These are phyloP conservation scores for Ornithorhynchus anatinus DNA, from an alignment of 2,113 vertebrate species.

Conservation along the genomic window DNA sequence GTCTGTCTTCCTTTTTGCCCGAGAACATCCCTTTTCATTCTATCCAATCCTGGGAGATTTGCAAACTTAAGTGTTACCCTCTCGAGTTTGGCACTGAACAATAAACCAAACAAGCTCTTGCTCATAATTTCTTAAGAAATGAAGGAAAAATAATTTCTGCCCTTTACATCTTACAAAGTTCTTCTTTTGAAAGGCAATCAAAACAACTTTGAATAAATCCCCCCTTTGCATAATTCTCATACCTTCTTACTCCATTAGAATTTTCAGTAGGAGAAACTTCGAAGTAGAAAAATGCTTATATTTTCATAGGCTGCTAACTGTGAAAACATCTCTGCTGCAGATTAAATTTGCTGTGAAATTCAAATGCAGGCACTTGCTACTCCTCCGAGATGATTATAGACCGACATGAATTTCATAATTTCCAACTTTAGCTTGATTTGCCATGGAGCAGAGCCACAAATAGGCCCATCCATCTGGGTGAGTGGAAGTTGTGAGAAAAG, in stretches of 20 bases:
- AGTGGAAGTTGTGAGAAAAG: background rate
- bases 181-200: background rate
- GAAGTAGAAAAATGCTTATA: background rate
- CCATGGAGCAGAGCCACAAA: background rate
- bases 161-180: no score
- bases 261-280: background rate
- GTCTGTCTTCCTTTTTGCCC: no score
- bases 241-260: background rate
- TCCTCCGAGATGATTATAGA: background rate
- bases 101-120: no score
- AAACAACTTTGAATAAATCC: background rate
- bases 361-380: background rate
- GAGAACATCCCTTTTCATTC: no score
- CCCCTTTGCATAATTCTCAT: no score
- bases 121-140: no score
- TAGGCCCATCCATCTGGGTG: background rate
- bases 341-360: background rate
- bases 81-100: no score
- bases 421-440: background rate
- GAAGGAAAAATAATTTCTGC: no score
- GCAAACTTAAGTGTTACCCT: no score
- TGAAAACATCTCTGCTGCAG: background rate
- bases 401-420: background rate
- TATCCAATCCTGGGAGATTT: no score
- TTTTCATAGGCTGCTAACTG: background rate